A percentile compares a stretch with the other conserved stretches of the same genome.
Evolutionary conservation across 92 coral and sea anemone genomes (phyloP).

Genomic region (Zoanthus sociatus): DNA sequence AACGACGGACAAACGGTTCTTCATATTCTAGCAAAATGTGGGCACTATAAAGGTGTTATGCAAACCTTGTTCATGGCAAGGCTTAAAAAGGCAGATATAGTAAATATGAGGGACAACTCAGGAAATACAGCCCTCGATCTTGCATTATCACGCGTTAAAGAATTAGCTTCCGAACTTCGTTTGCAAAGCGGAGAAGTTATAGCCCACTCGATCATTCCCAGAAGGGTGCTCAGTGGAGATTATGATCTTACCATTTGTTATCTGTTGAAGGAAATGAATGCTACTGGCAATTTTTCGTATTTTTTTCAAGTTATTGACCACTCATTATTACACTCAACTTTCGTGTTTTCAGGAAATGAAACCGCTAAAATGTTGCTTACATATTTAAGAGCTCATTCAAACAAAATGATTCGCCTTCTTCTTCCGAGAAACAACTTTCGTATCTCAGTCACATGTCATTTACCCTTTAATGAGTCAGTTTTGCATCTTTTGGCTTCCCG

Average conservation of each 20-base stretch:
- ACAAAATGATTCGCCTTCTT: neutral
- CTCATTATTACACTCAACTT: neutral
- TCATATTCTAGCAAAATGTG: conserved; percentile 10
- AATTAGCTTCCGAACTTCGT: neutral
- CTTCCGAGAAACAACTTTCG: neutral
- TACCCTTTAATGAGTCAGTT: conserved; percentile 21
- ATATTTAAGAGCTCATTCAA: neutral
- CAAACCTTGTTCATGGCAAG: neutral
- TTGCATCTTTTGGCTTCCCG: conserved; percentile 37
- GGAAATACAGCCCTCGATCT: conserved; percentile 25
- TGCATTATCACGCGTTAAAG: conserved; percentile 8
- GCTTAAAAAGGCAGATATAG: neutral
- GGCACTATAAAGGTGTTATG: neutral
- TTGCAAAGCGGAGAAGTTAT: neutral
- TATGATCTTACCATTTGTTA: neutral
- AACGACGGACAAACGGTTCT: conserved; percentile 15
- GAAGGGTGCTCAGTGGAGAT: neutral
- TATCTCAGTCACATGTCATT: neutral
- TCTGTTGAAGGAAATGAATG: neutral
- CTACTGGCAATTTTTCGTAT: neutral
- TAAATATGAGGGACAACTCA: conserved; percentile 6
- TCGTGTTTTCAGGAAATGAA: neutral
- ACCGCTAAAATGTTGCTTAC: neutral
- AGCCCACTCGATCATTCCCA: neutral
- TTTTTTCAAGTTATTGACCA: neutral